A percentile compares a stretch with the other conserved stretches of the same genome.
Evolutionary conservation across 2,113 vertebrate genomes (phyloP).

Genomic region (Podocnemis expansa): DNA sequence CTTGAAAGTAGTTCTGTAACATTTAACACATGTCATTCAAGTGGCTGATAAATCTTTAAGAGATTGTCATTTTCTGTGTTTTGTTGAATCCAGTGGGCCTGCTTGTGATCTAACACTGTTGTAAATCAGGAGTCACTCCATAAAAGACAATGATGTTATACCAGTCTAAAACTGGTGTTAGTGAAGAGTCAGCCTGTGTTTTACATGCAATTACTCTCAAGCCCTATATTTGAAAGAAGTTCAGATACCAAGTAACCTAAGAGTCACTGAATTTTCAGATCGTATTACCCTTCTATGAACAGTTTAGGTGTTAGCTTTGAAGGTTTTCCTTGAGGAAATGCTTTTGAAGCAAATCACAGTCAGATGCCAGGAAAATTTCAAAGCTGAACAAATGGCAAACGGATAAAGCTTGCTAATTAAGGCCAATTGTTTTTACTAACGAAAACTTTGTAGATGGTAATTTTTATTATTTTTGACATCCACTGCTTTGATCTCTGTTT

Average conservation of each 20-base stretch:
- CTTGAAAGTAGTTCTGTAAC: not conserved
- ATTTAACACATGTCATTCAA: not conserved
- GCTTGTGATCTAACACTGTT: not conserved
- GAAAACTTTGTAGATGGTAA: not conserved
- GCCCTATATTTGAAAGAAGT: not conserved
- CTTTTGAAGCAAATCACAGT: not conserved
- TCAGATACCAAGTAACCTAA: not conserved
- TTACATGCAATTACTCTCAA: not conserved
- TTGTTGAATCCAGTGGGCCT: not conserved
- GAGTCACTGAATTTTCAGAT: not conserved
- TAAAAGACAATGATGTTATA: not conserved
- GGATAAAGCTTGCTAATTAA: not conserved
- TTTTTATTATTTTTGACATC: not conserved
- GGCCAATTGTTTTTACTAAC: not conserved
- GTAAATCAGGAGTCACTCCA: not conserved
- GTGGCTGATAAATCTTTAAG: not conserved
- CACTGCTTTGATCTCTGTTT: not conserved
- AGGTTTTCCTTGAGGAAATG: not conserved
- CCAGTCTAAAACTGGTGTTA: not conserved
- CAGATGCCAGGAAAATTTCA: not conserved
- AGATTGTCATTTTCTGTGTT: not conserved
- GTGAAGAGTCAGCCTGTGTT: not conserved
- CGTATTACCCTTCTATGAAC: not conserved
- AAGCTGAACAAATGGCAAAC: not conserved
- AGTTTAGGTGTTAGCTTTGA: not conserved